These are phyloP conservation scores for Cryptus armator DNA, from an alignment of 2,888 invertebrate species.

Conservation along the genomic window DNA sequence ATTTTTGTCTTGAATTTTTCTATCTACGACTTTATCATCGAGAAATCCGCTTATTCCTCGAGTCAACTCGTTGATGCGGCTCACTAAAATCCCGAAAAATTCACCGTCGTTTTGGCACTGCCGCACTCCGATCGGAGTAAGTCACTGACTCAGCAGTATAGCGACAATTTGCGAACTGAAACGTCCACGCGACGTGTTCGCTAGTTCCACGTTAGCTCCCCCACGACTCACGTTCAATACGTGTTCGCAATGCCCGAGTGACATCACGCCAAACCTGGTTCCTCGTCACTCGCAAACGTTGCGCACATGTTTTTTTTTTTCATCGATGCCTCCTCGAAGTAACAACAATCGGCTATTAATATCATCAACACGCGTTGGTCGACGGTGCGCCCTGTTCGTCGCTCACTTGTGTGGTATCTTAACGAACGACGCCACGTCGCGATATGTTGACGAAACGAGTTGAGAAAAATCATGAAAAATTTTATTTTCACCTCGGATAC, in stretches of 20 bases:
- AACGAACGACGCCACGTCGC: background rate
- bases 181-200: conserved; percentile 7
- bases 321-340: conserved; percentile 10
- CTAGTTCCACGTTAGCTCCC: background rate
- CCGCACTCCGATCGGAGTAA: conserved; percentile 6
- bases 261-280: conserved; percentile 26
- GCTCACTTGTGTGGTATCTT: background rate
- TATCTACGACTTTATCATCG: background rate
- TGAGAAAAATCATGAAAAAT: too few relatives aligned
- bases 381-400: conserved; percentile 16
- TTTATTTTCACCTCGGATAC: too few relatives aligned
- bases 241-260: conserved; percentile 50
- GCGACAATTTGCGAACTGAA: conserved; percentile 28
- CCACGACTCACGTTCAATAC: conserved; percentile 39
- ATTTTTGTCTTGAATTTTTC: too few relatives aligned
- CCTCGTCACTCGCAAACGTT: conserved; percentile 27
- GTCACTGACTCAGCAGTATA: conserved; percentile 11
- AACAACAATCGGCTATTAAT: conserved; percentile 59
- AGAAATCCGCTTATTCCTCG: conserved; percentile 1
- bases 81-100: background rate
- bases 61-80: background rate
- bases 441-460: too few relatives aligned
- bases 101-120: conserved; percentile 6
- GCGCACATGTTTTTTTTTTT: conserved; percentile 27
- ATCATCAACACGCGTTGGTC: conserved; percentile 40